Percentiles rank a stretch among this genome's conserved stretches.
These are phyloP conservation scores for Yponomeuta cagnagella DNA, from an alignment of 2,888 invertebrate genomes.

Conservation along the genomic window DNA sequence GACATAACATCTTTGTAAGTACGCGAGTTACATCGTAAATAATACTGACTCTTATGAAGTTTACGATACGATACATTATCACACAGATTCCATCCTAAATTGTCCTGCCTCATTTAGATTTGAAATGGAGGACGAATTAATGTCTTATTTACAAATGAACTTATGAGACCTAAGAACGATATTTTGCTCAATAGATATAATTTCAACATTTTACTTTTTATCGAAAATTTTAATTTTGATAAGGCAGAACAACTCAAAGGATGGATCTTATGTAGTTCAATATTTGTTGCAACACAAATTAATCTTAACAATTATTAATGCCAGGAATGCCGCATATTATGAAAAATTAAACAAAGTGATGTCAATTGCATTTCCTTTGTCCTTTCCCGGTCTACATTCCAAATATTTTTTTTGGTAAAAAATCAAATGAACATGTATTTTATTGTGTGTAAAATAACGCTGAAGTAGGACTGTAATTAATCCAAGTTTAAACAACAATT, in stretches of 20 bases:
- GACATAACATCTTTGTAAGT: neutral
- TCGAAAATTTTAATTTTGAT: neutral
- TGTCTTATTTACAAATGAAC: constrained; percentile 2
- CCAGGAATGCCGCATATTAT: neutral
- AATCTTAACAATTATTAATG: neutral
- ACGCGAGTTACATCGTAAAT: constrained; percentile 31
- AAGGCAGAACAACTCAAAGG: neutral
- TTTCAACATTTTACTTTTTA: constrained; percentile 5
- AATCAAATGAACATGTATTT: neutral
- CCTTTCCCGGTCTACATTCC: neutral
- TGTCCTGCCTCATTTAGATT: constrained; percentile 5
- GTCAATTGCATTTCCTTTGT: neutral
- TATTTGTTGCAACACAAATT: neutral
- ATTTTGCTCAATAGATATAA: constrained; percentile 3
- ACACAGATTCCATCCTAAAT: neutral
- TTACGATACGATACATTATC: constrained; percentile 29
- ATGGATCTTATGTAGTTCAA: neutral
- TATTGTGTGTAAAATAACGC: neutral
- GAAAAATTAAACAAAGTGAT: neutral
- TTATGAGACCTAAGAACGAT: neutral
- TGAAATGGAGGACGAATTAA: neutral
- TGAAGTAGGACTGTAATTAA: constrained; percentile 9
- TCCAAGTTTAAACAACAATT: constrained; percentile 12
- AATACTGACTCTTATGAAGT: constrained; percentile 49
- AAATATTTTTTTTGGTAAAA: neutral